These are phyloP conservation scores for Chamaea fasciata DNA, from an alignment of 2,113 vertebrate species.

Conservation along the genomic window DNA sequence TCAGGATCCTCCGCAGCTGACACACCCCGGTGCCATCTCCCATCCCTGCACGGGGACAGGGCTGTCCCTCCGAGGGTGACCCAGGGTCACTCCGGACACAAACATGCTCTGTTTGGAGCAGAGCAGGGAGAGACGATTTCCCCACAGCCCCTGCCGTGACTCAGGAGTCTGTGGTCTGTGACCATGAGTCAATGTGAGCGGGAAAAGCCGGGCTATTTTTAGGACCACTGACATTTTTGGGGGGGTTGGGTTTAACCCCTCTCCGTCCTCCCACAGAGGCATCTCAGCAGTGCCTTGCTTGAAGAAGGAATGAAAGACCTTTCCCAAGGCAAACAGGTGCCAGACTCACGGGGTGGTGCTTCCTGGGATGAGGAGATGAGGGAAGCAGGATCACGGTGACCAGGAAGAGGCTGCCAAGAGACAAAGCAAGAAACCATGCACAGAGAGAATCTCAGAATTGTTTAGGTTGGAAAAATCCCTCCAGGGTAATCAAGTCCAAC, in stretches of 20 bases:
- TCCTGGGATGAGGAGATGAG: not conserved
- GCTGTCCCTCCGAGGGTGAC: not conserved
- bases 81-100: not conserved
- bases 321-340: not conserved
- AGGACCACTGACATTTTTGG: not conserved
- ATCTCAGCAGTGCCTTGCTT: not conserved
- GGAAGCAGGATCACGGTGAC: not conserved
- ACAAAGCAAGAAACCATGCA: accelerated
- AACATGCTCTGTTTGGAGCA: not conserved
- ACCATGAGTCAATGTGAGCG: not conserved
- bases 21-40: not conserved
- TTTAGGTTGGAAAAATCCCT: not conserved
- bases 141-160: not conserved
- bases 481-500: not conserved
- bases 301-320: not conserved
- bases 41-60: not conserved
- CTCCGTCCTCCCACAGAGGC: not conserved
- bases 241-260: not conserved
- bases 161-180: not conserved
- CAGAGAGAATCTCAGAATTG: not conserved
- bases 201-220: slow-evolving; percentile 7
- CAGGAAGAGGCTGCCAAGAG: not conserved
- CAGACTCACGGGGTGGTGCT: not conserved
- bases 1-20: not conserved
- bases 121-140: not conserved